Evolutionary conservation across 2,113 vertebrate genomes (phyloP).

Genomic region (Parotia lawesii): DNA sequence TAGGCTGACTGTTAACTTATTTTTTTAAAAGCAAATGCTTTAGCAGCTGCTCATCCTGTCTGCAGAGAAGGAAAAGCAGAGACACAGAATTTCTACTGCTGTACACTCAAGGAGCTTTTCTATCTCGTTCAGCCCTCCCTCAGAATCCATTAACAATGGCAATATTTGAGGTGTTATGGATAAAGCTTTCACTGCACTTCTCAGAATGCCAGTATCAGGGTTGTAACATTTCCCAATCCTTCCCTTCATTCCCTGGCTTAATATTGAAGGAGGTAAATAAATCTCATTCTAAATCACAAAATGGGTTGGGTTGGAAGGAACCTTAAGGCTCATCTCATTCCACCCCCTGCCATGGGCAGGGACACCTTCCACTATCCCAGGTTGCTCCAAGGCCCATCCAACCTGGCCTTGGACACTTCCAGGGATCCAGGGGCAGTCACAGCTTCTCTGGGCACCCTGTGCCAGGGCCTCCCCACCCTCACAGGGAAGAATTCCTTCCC

Average conservation of each 20-base stretch:
- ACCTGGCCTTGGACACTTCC: rapidly evolving
- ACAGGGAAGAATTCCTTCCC: neutral
- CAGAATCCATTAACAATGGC: neutral
- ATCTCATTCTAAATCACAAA: neutral
- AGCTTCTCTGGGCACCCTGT: neutral
- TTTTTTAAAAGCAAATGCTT: conserved; percentile 21
- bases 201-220: neutral
- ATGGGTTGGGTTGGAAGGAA: neutral
- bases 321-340: neutral
- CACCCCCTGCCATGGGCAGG: neutral
- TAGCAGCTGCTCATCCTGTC: conserved; percentile 28
- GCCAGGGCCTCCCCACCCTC: rapidly evolving
- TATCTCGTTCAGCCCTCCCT: neutral
- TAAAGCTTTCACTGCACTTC: conserved; percentile 3
- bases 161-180: neutral
- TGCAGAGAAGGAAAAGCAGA: conserved; percentile 1
- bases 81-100: neutral
- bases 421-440: neutral
- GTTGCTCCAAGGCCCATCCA: rapidly evolving
- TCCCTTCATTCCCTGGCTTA: neutral
- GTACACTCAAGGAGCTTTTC: neutral
- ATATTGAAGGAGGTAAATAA: neutral
- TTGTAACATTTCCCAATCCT: neutral
- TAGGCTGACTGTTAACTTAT: conserved; percentile 22
- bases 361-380: neutral